These are phyloP conservation scores for Platypus cylindrus DNA, from an alignment of 2,888 invertebrate species.

Conservation along the genomic window DNA sequence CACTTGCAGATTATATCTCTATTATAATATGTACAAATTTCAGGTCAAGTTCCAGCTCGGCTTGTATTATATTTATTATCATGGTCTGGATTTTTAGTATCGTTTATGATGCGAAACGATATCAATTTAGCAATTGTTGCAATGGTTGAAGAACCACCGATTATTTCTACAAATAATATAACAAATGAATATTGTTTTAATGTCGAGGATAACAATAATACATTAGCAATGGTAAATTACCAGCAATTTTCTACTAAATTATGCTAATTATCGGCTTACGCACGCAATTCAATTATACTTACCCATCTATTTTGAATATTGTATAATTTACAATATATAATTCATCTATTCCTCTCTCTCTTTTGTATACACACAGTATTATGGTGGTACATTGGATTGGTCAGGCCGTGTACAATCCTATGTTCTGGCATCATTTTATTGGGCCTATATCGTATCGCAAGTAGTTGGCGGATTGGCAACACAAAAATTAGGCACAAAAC, in stretches of 20 bases:
- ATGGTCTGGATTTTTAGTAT: slow-evolving; percentile 59
- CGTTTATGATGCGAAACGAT: slow-evolving; percentile 65
- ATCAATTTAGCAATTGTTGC: slow-evolving; percentile 59
- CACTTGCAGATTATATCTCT: neutral
- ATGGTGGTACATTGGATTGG: slow-evolving; percentile 52
- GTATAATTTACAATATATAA: no score
- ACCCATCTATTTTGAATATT: no score
- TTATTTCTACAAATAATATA: slow-evolving; percentile 17
- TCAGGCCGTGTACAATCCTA: slow-evolving; percentile 48
- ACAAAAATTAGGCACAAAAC: slow-evolving; percentile 56
- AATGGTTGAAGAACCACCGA: slow-evolving; percentile 40
- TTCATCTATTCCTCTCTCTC: no score
- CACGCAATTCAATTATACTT: no score
- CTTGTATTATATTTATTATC: slow-evolving; percentile 56
- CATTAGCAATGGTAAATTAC: slow-evolving; percentile 23
- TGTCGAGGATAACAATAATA: slow-evolving; percentile 21
- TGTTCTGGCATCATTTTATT: slow-evolving; percentile 56
- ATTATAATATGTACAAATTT: slow-evolving; percentile 8
- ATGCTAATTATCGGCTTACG: slow-evolving; percentile 3
- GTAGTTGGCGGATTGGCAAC: slow-evolving; percentile 56
- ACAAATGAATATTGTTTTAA: slow-evolving; percentile 29
- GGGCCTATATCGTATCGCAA: slow-evolving; percentile 61
- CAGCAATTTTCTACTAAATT: no score
- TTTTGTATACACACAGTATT: slow-evolving; percentile 25
- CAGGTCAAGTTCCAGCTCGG: slow-evolving; percentile 49